Conservation (phyloP, 1,140 invertebrate species). For the Rhynchophorus ferrugineus region DNA sequence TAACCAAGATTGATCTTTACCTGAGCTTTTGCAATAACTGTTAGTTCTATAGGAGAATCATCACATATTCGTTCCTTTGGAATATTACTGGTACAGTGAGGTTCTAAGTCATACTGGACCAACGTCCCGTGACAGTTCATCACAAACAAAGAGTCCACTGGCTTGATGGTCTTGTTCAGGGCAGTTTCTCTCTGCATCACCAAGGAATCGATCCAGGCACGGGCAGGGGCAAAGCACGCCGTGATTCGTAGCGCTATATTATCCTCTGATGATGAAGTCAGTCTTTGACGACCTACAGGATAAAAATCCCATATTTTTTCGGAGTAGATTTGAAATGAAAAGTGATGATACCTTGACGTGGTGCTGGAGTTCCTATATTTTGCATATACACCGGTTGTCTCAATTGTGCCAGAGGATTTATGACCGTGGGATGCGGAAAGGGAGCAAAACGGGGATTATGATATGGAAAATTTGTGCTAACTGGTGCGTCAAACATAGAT, state of each 20-base stretch:
- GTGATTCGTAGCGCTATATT: slow-evolving; percentile 63
- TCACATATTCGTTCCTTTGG: slow-evolving; percentile 86
- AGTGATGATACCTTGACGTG: slow-evolving; percentile 10
- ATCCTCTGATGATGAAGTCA: slow-evolving; percentile 59
- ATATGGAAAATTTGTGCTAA: slow-evolving; percentile 60
- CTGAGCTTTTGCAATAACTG: slow-evolving; percentile 69
- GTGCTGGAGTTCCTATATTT: slow-evolving; percentile 32
- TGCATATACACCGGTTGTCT: slow-evolving; percentile 57
- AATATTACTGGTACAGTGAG: slow-evolving; percentile 60
- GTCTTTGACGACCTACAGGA: slow-evolving; percentile 52
- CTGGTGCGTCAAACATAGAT: slow-evolving; percentile 43
- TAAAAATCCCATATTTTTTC: not conserved
- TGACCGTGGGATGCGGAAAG: slow-evolving; percentile 73
- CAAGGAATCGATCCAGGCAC: slow-evolving; percentile 61
- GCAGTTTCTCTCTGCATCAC: slow-evolving; percentile 34
- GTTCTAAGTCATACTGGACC: slow-evolving; percentile 86
- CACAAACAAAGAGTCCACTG: slow-evolving; percentile 81
- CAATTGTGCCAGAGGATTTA: slow-evolving; percentile 77
- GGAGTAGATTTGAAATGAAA: not conserved
- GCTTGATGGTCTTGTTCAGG: slow-evolving; percentile 40
- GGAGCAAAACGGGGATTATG: slow-evolving; percentile 83
- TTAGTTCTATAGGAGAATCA: slow-evolving; percentile 81
- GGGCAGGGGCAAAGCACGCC: slow-evolving; percentile 66
- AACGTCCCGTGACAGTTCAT: slow-evolving; percentile 82
- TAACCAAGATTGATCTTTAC: slow-evolving; percentile 6